phyloP scores from a whole-genome alignment of 2,888 invertebrate species.

The Phlogophora meticulosa region DNA sequence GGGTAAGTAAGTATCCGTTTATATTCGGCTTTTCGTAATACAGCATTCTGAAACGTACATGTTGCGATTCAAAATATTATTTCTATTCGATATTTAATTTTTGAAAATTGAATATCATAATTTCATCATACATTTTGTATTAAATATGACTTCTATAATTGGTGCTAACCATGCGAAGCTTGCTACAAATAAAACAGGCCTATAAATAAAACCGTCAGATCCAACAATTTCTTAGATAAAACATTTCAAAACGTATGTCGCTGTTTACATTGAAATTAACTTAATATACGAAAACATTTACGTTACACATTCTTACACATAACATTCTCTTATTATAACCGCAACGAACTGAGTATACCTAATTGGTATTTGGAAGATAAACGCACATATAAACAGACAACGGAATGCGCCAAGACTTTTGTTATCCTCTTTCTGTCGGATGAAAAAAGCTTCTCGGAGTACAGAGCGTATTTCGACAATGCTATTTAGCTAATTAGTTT shows the following conservation, averaged over 20 bases:
- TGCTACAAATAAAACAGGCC: background rate
- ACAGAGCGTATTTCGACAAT: constrained; percentile 22
- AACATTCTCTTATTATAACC: constrained; percentile 47
- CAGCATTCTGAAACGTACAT: background rate
- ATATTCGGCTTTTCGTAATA: background rate
- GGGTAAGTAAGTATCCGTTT: constrained; percentile 16
- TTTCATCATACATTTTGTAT: background rate
- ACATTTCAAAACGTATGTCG: constrained; percentile 29
- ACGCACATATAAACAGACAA: constrained; percentile 48
- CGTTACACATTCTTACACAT: constrained; percentile 33
- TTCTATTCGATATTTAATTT: background rate
- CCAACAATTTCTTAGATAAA: constrained; percentile 23
- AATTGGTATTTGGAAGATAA: constrained; percentile 52
- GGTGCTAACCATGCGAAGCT: background rate
- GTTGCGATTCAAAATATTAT: background rate
- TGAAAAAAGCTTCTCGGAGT: constrained; percentile 42
- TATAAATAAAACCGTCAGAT: constrained; percentile 10
- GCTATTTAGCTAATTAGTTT: constrained; percentile 49
- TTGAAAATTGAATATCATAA: background rate
- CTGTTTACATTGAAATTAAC: constrained; percentile 52
- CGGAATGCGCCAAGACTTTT: constrained; percentile 50
- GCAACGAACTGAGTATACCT: constrained; percentile 42
- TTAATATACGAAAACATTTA: constrained; percentile 50
- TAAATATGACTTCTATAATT: background rate
- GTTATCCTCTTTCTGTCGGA: constrained; percentile 41